Conservation (phyloP, 2,113 vertebrate genomes). For the Sylvietta virens region DNA sequence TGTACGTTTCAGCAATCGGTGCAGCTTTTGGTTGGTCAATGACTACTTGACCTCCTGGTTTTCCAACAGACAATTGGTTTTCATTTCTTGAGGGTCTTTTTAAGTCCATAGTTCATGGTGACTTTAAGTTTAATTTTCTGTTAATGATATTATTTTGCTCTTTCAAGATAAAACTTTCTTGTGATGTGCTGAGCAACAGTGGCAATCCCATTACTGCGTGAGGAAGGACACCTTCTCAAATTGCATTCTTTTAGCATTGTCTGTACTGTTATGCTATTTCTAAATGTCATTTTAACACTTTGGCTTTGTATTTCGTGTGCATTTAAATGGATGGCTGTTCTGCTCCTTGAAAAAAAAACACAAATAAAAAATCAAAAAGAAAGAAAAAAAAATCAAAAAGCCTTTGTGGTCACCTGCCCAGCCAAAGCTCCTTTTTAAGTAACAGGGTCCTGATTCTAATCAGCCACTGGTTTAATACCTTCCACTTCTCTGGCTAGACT, state of each 20-base stretch:
- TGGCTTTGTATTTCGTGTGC: not conserved
- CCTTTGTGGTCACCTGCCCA: not conserved
- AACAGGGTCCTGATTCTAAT: not conserved
- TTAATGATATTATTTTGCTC: slow-evolving; percentile 68
- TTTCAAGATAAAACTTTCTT: slow-evolving; percentile 59
- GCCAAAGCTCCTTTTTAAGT: not conserved
- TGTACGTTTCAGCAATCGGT: slow-evolving; percentile 48
- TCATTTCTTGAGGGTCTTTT: slow-evolving; percentile 65
- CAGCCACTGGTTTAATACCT: not conserved
- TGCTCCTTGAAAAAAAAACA: not conserved
- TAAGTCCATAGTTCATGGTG: slow-evolving; percentile 63
- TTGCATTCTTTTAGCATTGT: not conserved
- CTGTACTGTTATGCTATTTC: not conserved
- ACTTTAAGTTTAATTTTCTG: slow-evolving; percentile 68
- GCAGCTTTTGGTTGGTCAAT: slow-evolving; percentile 67
- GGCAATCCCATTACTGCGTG: slow-evolving; percentile 60
- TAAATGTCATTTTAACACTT: slow-evolving; percentile 31
- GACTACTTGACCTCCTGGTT: slow-evolving; percentile 72
- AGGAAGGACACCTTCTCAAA: slow-evolving; percentile 43
- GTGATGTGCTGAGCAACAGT: slow-evolving; percentile 54
- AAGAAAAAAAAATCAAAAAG: not conserved
- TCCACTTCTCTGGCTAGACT: not conserved
- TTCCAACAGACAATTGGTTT: slow-evolving; percentile 67
- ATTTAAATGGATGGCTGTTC: not conserved
- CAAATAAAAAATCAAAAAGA: not conserved